These are phyloP conservation scores for Lissonota sp. DNA, from an alignment of 2,888 invertebrate species.

Conservation along the genomic window DNA sequence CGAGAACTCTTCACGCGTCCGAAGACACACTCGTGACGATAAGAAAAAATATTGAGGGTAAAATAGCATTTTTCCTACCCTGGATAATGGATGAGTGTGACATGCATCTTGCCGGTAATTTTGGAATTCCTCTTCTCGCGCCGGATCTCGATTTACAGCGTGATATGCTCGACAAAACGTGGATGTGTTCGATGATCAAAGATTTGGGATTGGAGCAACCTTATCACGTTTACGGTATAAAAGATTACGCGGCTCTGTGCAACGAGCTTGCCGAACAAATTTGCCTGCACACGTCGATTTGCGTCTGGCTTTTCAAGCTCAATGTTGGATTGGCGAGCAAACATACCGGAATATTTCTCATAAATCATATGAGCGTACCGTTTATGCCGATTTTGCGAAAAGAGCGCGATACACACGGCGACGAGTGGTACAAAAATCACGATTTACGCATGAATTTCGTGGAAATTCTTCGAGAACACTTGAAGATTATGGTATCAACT, in stretches of 20 bases:
- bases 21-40: conserved; percentile 65
- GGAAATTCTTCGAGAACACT: conserved; percentile 54
- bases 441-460: conserved; percentile 54
- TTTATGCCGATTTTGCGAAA: conserved; percentile 72
- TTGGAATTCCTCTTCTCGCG: conserved; percentile 66
- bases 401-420: conserved; percentile 59
- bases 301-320: conserved; percentile 69
- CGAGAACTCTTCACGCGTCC: conserved; percentile 71
- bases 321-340: conserved; percentile 61
- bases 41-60: conserved; percentile 55
- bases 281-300: conserved; percentile 66
- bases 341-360: conserved; percentile 68
- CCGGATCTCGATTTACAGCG: conserved; percentile 67
- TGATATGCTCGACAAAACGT: conserved; percentile 65
- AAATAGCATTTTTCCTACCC: conserved; percentile 67
- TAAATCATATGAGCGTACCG: conserved; percentile 74
- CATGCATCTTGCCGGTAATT: conserved; percentile 66
- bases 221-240: conserved; percentile 49
- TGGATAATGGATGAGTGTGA: conserved; percentile 73
- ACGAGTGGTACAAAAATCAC: conserved; percentile 58
- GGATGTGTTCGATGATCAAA: conserved; percentile 59
- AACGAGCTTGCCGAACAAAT: conserved; percentile 67
- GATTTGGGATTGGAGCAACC: conserved; percentile 66
- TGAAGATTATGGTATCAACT: conserved; percentile 64
- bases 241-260: conserved; percentile 68